These are phyloP conservation scores for Cyclophora albipunctata DNA, from an alignment of 2,888 invertebrate species.

Conservation along the genomic window DNA sequence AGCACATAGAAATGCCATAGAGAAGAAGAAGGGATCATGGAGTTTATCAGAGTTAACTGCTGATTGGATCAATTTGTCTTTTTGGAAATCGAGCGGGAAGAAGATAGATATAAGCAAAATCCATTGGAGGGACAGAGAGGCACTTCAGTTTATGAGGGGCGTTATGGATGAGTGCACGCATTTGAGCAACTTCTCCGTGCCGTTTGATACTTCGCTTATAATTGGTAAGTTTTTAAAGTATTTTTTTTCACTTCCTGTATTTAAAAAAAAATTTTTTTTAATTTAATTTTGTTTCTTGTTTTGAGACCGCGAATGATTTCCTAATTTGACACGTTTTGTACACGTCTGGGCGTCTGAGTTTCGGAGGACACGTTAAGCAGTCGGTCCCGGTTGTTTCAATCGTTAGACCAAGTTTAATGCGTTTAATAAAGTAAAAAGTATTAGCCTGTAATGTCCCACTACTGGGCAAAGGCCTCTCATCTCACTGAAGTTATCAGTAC, in stretches of 20 bases:
- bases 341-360: too few species aligned
- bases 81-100: constrained; percentile 43
- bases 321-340: too few species aligned
- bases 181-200: constrained; percentile 91
- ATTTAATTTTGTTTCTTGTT: too few species aligned
- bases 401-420: too few species aligned
- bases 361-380: too few species aligned
- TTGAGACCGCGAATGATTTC: too few species aligned
- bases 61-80: constrained; percentile 58
- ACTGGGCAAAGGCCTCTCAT: too few species aligned
- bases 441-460: too few species aligned
- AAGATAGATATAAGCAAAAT: constrained; percentile 77
- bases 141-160: constrained; percentile 95
- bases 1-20: neutral
- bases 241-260: neutral
- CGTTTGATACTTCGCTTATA: constrained; percentile 90
- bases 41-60: constrained; percentile 52
- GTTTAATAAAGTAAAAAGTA: too few species aligned
- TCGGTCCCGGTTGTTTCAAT: too few species aligned
- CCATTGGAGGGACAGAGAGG: constrained; percentile 85
- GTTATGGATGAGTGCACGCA: constrained; percentile 99
- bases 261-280: too few species aligned
- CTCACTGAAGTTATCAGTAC: too few species aligned
- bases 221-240: constrained; percentile 75
- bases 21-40: constrained; percentile 44